phyloP scores from a whole-genome alignment of 2,797 vertebrate genomes.

The Oreortyx pictus region DNA sequence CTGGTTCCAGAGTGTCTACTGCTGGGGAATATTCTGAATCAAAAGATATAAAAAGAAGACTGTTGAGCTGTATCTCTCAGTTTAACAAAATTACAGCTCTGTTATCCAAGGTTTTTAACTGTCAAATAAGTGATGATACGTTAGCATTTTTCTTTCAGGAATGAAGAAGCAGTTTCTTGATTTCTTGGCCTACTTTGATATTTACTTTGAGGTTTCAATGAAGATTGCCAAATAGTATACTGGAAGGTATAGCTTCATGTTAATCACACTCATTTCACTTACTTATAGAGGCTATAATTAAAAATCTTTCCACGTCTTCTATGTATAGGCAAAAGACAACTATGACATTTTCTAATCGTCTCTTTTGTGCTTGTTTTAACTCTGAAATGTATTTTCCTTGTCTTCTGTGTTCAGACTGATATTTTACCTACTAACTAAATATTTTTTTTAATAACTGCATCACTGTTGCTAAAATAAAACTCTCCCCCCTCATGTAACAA shows the following conservation, averaged over 20 bases:
- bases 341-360: constrained; percentile 71
- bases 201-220: constrained; percentile 41
- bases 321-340: neutral
- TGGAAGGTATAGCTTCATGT: constrained; percentile 7
- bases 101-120: neutral
- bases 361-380: constrained; percentile 51
- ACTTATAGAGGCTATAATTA: constrained; percentile 31
- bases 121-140: neutral
- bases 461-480: neutral
- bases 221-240: constrained; percentile 32
- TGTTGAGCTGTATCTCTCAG: neutral
- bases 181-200: constrained; percentile 45
- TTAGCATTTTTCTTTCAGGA: constrained; percentile 13
- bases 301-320: constrained; percentile 17
- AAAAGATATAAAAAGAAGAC: neutral
- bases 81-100: neutral
- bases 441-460: constrained; percentile 56
- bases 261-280: neutral
- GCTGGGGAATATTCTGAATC: neutral
- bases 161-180: constrained; percentile 8
- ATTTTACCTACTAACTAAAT: constrained; percentile 64
- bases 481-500: neutral
- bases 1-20: neutral
- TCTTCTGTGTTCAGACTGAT: constrained; percentile 41
- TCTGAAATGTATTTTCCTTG: constrained; percentile 15